Evolutionary conservation across 2,797 vertebrate species (phyloP).

Genomic region (Echeneis naucrates): DNA sequence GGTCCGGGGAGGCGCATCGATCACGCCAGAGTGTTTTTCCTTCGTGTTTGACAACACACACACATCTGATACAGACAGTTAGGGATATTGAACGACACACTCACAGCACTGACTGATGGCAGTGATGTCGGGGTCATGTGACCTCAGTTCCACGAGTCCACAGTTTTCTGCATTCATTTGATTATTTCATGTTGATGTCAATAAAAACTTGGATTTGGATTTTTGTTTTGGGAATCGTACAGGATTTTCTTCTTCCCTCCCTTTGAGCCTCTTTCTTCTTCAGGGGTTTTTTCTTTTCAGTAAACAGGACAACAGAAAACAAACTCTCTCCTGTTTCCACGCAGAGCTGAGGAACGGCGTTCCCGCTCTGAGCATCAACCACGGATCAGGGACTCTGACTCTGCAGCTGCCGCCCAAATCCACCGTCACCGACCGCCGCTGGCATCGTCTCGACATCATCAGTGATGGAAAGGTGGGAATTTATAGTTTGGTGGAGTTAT

Average conservation of each 20-base stretch:
- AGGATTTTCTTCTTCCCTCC: too few relatives aligned
- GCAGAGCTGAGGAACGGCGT: conserved; percentile 88
- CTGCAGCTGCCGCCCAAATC: conserved; percentile 83
- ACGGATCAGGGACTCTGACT: conserved; percentile 88
- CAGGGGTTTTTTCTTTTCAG: too few relatives aligned
- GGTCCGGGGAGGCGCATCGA: conserved; percentile 66
- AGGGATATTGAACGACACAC: conserved; percentile 15
- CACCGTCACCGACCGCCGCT: conserved; percentile 86
- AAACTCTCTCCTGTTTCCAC: not conserved
- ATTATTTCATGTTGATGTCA: too few relatives aligned
- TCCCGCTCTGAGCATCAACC: conserved; percentile 86
- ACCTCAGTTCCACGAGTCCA: not conserved
- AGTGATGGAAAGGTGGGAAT: conserved; percentile 88
- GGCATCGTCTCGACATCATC: conserved; percentile 90
- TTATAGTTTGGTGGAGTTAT: too few relatives aligned
- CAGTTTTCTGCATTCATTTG: not conserved
- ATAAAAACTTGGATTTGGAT: too few relatives aligned
- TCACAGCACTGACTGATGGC: conserved; percentile 28
- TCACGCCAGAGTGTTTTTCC: conserved; percentile 69
- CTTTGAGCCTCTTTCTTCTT: too few relatives aligned
- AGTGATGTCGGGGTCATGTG: conserved; percentile 27
- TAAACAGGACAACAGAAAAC: not conserved
- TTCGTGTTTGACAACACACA: conserved; percentile 60
- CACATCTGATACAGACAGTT: not conserved
- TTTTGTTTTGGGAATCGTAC: too few relatives aligned